These are phyloP conservation scores for Microplitis deprimator DNA, from an alignment of 2,888 invertebrate species.

Conservation along the genomic window DNA sequence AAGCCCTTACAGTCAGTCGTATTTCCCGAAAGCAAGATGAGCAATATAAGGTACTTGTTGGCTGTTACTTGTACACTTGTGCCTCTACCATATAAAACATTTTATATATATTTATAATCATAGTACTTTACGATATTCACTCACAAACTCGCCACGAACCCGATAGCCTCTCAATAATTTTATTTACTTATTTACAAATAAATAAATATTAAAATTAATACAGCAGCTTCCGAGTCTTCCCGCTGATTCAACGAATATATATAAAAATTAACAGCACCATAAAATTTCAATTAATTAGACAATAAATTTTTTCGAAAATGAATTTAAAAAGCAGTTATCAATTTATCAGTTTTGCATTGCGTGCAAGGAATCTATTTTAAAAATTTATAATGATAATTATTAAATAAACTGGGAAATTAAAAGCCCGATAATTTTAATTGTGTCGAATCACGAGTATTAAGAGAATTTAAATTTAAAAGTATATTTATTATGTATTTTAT, in stretches of 20 bases:
- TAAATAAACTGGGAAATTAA: background rate
- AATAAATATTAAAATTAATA: background rate
- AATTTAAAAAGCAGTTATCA: background rate
- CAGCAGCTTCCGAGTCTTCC: background rate
- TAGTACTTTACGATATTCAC: background rate
- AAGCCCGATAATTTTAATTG: background rate
- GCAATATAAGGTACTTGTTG: slow-evolving; percentile 23
- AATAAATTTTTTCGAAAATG: too few relatives aligned
- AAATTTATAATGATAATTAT: background rate
- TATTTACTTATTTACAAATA: background rate
- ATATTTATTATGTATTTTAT: background rate
- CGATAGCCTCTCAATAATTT: slow-evolving; percentile 2
- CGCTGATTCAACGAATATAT: background rate
- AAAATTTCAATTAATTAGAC: background rate
- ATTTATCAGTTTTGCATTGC: background rate
- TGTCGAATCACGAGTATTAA: background rate
- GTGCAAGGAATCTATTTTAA: background rate
- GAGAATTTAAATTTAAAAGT: background rate
- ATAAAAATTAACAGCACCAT: background rate
- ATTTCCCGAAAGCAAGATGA: slow-evolving; percentile 42
- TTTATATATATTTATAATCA: background rate
- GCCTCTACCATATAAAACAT: background rate
- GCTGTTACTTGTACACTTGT: background rate
- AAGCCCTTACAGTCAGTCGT: slow-evolving; percentile 39
- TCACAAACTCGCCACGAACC: background rate